A percentile compares a stretch with the other conserved stretches of the same genome.
Evolutionary conservation across 2,797 vertebrate species (phyloP).

Genomic region (Serranus cabrilla): DNA sequence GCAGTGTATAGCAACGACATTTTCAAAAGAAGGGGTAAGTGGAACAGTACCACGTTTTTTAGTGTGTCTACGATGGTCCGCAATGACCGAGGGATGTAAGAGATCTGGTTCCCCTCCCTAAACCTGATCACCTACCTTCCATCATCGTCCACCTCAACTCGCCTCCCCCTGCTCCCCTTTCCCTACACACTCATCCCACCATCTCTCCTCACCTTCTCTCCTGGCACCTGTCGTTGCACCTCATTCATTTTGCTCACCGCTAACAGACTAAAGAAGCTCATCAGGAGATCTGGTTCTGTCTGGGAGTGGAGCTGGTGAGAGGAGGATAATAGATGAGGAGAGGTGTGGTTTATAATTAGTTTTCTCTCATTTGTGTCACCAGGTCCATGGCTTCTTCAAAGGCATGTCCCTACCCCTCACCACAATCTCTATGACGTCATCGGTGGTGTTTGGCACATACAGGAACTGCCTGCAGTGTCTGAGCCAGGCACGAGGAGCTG

Average conservation of each 20-base stretch:
- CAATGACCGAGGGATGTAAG: no score
- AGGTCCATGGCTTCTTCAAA: slow-evolving; percentile 93
- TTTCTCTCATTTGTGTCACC: slow-evolving; percentile 23
- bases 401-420: slow-evolving; percentile 90
- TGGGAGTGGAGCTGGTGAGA: no score
- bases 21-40: slow-evolving; percentile 89
- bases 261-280: no score
- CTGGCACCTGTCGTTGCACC: no score
- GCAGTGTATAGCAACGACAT: slow-evolving; percentile 87
- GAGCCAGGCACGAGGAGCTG: slow-evolving; percentile 84
- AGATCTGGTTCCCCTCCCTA: no score
- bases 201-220: no score
- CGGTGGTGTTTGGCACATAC: slow-evolving; percentile 92
- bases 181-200: no score
- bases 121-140: no score
- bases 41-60: not conserved
- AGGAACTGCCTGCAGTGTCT: slow-evolving; percentile 87
- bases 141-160: no score
- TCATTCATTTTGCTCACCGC: no score
- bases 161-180: no score
- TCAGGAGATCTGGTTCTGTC: no score
- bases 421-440: slow-evolving; percentile 88
- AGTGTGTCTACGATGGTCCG: not conserved
- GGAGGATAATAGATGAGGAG: not conserved
- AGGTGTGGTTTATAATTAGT: not conserved